Conservation (phyloP, 2,113 vertebrate species). For the Athene cunicularia region DNA sequence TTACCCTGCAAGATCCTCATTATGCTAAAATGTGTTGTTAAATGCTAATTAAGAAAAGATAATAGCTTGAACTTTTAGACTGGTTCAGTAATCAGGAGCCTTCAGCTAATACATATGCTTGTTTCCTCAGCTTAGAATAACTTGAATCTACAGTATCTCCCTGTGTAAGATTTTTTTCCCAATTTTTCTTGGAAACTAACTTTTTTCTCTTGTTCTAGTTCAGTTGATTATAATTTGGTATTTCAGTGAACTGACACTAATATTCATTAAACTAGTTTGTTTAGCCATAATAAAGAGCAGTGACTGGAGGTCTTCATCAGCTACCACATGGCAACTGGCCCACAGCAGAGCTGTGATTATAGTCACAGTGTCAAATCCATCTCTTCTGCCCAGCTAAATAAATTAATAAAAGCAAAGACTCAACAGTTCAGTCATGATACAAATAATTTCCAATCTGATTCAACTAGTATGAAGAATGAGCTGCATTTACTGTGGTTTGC, state of each 20-base stretch:
- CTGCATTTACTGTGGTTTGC: not conserved
- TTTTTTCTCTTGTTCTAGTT: slow-evolving; percentile 5
- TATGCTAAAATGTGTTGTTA: not conserved
- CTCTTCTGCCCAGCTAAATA: not conserved
- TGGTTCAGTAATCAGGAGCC: not conserved
- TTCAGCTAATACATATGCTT: not conserved
- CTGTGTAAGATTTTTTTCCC: not conserved
- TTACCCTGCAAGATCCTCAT: not conserved
- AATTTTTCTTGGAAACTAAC: not conserved
- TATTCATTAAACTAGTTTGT: slow-evolving; percentile 25
- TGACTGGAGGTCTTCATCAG: not conserved
- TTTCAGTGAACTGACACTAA: slow-evolving; percentile 27
- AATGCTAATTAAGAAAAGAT: slow-evolving; percentile 7
- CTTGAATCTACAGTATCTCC: not conserved
- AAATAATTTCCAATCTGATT: not conserved
- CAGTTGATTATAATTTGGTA: not conserved
- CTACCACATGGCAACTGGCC: not conserved
- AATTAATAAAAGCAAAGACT: not conserved
- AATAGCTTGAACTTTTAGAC: not conserved
- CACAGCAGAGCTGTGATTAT: not conserved
- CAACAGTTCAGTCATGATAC: not conserved
- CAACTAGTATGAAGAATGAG: not conserved
- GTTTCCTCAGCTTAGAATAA: not conserved
- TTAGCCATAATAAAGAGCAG: not conserved
- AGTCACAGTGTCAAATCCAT: not conserved